Base-by-base conservation (phyloP, 2,113 vertebrate genomes). In the Lagopus leucura region DNA sequence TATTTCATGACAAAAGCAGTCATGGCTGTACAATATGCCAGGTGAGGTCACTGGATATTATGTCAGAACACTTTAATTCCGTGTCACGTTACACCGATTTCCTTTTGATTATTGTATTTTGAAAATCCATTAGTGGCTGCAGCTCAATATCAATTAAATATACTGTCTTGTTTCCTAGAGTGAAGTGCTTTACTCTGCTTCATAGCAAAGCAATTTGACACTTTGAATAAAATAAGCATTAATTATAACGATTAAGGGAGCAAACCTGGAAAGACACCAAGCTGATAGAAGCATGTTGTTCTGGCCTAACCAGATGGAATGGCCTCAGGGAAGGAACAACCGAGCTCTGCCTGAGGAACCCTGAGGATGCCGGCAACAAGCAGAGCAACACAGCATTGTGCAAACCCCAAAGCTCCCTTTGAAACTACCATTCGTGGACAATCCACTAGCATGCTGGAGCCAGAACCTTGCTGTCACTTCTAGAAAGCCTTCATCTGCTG, bases 201-300 rank as follows among this genome's bases (percentile, higher is more conserved):
- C 90, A 36, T 14, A 2, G 7, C 20, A 47, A 77, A 94, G 82
- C 67, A 58, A 36, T 89, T 76, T 91, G 93, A 89, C 90, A 73
- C 72, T 95, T 91, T 15, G 72, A 83, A 83, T 93, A 93, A 92
- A 95, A 80, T 72, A 92, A 96, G 80, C 86, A 75, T 96, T 90
- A 90, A 92, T 94, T 93, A 69, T 43, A 78, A 61, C 73, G 92
- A 88, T 90, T 81, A 67, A 52, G 10, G 30, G 80, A 72, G 70
- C 73, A 43, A 90, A 96, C 86, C 76, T 92, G 82, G 79, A 55
- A 86, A 81, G 60, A 86, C 74, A 74, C 42, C 0, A 1, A 50
- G 61, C 86, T 90, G 72, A 60, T 43, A 81, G 82, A 93, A 67
- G 64, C 18, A 32, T 0, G 2, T 50, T 81, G 8, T 30, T 32